Evolutionary conservation across 2,888 invertebrate species (phyloP).

Genomic region (Trichogramma evanescens): DNA sequence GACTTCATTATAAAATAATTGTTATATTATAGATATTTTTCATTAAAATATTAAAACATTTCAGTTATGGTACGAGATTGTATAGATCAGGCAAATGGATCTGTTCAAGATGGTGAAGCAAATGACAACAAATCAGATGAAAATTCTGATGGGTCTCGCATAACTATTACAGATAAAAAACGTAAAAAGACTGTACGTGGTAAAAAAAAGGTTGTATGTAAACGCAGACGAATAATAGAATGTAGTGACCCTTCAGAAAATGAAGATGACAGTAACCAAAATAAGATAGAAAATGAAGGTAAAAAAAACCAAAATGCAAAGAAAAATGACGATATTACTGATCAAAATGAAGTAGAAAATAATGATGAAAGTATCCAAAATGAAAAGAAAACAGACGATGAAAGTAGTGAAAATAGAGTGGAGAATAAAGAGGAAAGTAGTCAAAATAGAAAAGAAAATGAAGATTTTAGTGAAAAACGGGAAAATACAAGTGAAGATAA

Average conservation of each 20-base stretch:
- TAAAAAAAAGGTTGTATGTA: not conserved
- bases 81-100: slow-evolving; percentile 8
- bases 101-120: not conserved
- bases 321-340: not conserved
- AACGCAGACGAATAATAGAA: not conserved
- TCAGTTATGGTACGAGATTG: slow-evolving; percentile 21
- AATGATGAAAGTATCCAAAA: not conserved
- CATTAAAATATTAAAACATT: not conserved
- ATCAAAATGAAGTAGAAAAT: slow-evolving; percentile 8
- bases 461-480: not conserved
- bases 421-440: not conserved
- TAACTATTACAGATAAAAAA: slow-evolving; percentile 14
- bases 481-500: not conserved
- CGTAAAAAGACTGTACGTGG: not conserved
- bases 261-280: slow-evolving; percentile 33
- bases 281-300: slow-evolving; percentile 23
- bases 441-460: slow-evolving; percentile 2
- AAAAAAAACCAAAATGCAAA: slow-evolving; percentile 6
- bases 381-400: not conserved
- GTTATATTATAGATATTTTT: not conserved
- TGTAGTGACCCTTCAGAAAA: not conserved
- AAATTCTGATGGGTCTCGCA: slow-evolving; percentile 14
- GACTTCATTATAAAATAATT: not conserved
- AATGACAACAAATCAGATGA: slow-evolving; percentile 29
- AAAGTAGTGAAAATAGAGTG: not conserved